Base-by-base conservation (phyloP, 2,888 invertebrate genomes). In the Protodeltote pygarga region DNA sequence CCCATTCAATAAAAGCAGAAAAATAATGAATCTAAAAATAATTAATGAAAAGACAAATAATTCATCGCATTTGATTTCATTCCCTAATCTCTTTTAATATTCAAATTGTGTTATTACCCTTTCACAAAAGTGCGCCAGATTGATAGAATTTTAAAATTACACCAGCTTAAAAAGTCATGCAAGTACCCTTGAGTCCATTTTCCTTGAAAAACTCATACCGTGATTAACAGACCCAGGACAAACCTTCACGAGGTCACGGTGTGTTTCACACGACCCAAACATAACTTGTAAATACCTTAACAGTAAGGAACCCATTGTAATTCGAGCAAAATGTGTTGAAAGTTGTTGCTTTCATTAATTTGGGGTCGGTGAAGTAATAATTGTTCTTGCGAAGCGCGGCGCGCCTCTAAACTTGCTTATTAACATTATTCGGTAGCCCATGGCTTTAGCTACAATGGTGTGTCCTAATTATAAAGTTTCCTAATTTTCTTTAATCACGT, bases 401-500 rank as follows among this genome's bases (percentile, higher is more conserved):
- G 60, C 55, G 74, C 75, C 67, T 83, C 76, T 78, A 77, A 83
- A 82, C 66, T 77, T 79, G 73, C 83, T 85, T 83, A 88, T 88
- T 88, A 88, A 78, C 81, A 40, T 59, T 55, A 64, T 62, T 53
- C 44, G 45, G 54, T 58, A 61, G 67, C 67, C 70, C 65, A 74
- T 67, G 73, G 75, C 80, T 73, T 53, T 54, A 55, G 65, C 70
- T 75, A 67, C 77, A 75, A 76, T 73, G 73, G 75, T 66, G 71
- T 72, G 69, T 65, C 45, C 67, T 62, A 62, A 68, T 68, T 68
- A 68, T 62, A 81, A 89, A 90, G 83, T 89, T 89, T 89, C 84
- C 85, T 85, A 84, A 89, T 90, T 87, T 85, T 80, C 82, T 71
- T 78, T 79, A 79, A 80, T 83, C 72, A 73, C 72, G 68, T 64